These are phyloP conservation scores for Ptychadena robeensis DNA, from an alignment of 2,797 vertebrate species.

Conservation along the genomic window DNA sequence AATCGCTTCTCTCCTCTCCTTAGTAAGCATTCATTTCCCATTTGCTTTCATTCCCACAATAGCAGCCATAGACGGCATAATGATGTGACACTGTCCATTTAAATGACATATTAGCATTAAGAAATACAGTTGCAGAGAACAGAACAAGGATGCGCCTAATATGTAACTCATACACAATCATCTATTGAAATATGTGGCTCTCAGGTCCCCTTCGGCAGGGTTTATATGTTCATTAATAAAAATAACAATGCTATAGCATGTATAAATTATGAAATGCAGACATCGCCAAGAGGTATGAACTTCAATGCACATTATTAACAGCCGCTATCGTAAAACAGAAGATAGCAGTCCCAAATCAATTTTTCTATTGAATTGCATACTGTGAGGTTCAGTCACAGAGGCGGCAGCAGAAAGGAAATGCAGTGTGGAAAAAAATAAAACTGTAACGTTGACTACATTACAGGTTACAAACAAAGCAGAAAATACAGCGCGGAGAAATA, in stretches of 20 bases:
- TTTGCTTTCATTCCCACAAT: slow-evolving; percentile 49
- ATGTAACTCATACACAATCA: slow-evolving; percentile 46
- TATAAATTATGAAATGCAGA: slow-evolving; percentile 56
- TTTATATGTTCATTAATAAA: slow-evolving; percentile 59
- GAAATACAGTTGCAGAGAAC: slow-evolving; percentile 30
- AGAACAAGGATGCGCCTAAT: slow-evolving; percentile 32
- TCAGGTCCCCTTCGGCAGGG: slow-evolving; percentile 30
- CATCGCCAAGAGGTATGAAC: slow-evolving; percentile 53
- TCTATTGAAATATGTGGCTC: slow-evolving; percentile 42
- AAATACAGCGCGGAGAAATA: slow-evolving; percentile 42
- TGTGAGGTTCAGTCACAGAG: slow-evolving; percentile 25
- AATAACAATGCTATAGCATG: slow-evolving; percentile 54
- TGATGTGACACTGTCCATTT: slow-evolving; percentile 55
- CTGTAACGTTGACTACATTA: slow-evolving; percentile 30
- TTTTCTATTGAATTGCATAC: slow-evolving; percentile 42
- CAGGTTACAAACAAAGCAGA: slow-evolving; percentile 54
- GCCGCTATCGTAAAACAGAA: slow-evolving; percentile 50
- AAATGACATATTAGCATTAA: slow-evolving; percentile 56
- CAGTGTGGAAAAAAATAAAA: slow-evolving; percentile 34
- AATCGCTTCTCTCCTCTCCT: slow-evolving; percentile 48
- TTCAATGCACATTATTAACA: slow-evolving; percentile 54
- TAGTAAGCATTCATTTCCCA: slow-evolving; percentile 48
- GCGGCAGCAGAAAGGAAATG: slow-evolving; percentile 38
- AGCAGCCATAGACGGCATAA: slow-evolving; percentile 42
- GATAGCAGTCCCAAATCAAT: slow-evolving; percentile 54